Base-by-base conservation (phyloP, 2,113 vertebrate species). In the Embiotoca jacksoni region DNA sequence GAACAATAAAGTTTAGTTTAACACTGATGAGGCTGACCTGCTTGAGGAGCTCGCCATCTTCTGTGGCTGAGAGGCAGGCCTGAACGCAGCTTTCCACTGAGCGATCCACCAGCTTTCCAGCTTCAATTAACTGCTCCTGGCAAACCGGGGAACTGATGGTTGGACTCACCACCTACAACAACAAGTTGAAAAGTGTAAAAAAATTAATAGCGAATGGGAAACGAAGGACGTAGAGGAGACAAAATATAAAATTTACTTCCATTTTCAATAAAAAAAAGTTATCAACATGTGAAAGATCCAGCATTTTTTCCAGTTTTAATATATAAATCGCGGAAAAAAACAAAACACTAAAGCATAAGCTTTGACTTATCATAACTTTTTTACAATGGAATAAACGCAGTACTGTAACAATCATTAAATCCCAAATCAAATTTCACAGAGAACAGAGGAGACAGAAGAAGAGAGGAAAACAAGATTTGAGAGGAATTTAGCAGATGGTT, bases 131-230 rank as follows among this genome's bases (percentile, higher is more conserved):
- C 93, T 99, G 98, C 57, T 99, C 97, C 95, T 99, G 98, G 52
- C 98, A 99, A 83, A 98, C 98, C 0, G 97, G 98, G 3, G 98
- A 99, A 82, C 98, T 98, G 91, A 99, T 98, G 84, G 98, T 99
- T 47, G 98, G 98, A 75, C 97, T 99, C 80, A 99, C 98, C 55
- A 99, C 98, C 98, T 99, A 84, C 6, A 32, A 54, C 6, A 47
- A 23, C 30, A 37, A 63, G 3, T n/a, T 11, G 30, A 15, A 46
- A 47, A 23, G 32, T 32, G 31, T 36, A 16, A 44, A 13, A 14
- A 50, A 16, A 44, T 55, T 5, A 31, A 31, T 3, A 31, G 1
- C 10, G 8, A 32, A 32, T 31, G 53, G 0, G 9, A 30, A 54
- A 54, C n/a, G 8, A 30, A 23, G 52, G 30, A 32, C 4, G 4